Conservation (phyloP, 2,888 invertebrate species). For the Malthinus seriepunctatus region DNA sequence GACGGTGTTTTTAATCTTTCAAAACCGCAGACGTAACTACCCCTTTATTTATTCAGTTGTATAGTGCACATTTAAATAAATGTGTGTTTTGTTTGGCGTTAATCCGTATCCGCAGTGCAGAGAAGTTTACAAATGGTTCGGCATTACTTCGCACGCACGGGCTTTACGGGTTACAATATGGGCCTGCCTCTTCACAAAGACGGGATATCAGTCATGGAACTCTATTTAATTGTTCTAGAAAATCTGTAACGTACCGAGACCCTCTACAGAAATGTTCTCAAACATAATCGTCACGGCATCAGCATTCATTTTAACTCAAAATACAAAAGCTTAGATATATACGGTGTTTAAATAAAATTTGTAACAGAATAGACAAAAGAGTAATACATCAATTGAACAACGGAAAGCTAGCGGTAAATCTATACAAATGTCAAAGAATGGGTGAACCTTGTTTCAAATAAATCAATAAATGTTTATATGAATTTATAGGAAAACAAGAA, state of each 20-base stretch:
- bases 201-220: slow-evolving; percentile 28
- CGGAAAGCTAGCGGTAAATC: slow-evolving; percentile 41
- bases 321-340: slow-evolving; percentile 5
- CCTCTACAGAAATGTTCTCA: slow-evolving; percentile 8
- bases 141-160: slow-evolving; percentile 29
- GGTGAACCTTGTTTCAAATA: slow-evolving; percentile 42
- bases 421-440: slow-evolving; percentile 45
- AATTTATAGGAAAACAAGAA: slow-evolving; percentile 43
- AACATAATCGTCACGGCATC: slow-evolving; percentile 10
- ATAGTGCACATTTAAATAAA: slow-evolving; percentile 21
- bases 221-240: slow-evolving; percentile 25
- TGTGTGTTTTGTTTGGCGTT: slow-evolving; percentile 29
- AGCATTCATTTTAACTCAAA: slow-evolving; percentile 11
- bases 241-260: slow-evolving; percentile 23
- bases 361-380: slow-evolving; percentile 20
- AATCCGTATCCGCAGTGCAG: slow-evolving; percentile 30
- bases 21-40: background rate
- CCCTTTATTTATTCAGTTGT: slow-evolving; percentile 5
- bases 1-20: too few species aligned
- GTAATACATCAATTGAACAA: slow-evolving; percentile 33
- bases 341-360: slow-evolving; percentile 12
- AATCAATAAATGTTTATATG: slow-evolving; percentile 44
- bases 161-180: slow-evolving; percentile 27
- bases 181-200: slow-evolving; percentile 25
- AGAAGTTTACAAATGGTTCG: slow-evolving; percentile 30